These are phyloP conservation scores for Globodera rostochiensis DNA, from an alignment of 1,140 invertebrate genomes.

Conservation along the genomic window DNA sequence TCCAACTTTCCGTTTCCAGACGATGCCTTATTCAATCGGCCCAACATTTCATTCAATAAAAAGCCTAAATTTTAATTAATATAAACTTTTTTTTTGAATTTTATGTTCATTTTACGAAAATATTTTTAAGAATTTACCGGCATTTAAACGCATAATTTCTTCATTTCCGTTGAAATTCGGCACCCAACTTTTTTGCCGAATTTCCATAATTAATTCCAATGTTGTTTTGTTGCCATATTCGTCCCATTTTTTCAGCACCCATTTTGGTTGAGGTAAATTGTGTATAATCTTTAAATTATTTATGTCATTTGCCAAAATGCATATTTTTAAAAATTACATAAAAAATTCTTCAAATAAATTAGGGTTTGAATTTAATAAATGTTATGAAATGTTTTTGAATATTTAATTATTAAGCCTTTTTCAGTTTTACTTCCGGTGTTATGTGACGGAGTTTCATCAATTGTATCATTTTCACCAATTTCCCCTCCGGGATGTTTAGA, in stretches of 20 bases:
- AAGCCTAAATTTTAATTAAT: constrained; percentile 32
- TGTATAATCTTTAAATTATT: constrained; percentile 26
- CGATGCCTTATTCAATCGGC: constrained; percentile 23
- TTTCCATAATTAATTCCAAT: constrained; percentile 38
- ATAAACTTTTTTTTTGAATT: neutral
- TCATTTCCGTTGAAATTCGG: constrained; percentile 36
- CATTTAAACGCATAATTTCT: constrained; percentile 17
- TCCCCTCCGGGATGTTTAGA: neutral
- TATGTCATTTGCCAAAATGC: neutral
- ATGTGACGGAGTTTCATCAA: constrained; percentile 3
- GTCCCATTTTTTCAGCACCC: constrained; percentile 36
- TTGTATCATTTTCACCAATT: constrained; percentile 5
- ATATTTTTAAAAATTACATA: neutral
- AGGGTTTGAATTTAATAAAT: neutral
- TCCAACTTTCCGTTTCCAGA: constrained; percentile 19
- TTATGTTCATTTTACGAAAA: neutral
- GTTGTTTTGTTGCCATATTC: constrained; percentile 44
- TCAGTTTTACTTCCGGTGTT: neutral
- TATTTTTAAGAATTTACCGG: neutral
- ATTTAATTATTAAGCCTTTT: neutral
- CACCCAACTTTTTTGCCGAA: constrained; percentile 32
- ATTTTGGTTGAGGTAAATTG: constrained; percentile 39
- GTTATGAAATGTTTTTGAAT: constrained; percentile 1
- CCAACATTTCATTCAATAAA: constrained; percentile 44
- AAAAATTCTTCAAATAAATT: constrained; percentile 10